Evolutionary conservation across 2,888 invertebrate genomes (phyloP), one percentile per base, ranked within the genome.

Genomic region (Morpho helenor): DNA sequence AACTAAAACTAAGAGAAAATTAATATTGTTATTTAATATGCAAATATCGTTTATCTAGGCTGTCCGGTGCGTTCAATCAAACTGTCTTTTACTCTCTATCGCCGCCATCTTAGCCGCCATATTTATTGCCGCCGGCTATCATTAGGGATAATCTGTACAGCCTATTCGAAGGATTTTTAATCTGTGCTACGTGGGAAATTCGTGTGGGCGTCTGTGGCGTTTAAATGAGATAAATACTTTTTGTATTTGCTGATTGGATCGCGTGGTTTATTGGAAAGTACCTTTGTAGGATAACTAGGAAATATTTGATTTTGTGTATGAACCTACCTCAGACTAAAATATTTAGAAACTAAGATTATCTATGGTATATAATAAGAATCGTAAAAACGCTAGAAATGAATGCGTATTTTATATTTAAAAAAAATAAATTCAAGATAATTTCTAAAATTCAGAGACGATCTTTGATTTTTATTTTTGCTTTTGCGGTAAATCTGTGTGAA

Each of bases 21-120:
- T 87, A 86, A 88, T 88, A 88, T 81, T 70, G 73, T 87, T 85
- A 84, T 88, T 87, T 82, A 88, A 79, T 87, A 89, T 88, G 88
- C 85, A 86, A 87, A 88, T 87, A 75, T 77, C 74, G 63, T 80
- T 85, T 88, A 87, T 88, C 86, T 80, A 62, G 66, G 71, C 79
- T 84, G 88, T 87, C 87, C 85, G 79, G 77, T 80, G 72, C 86
- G 86, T 84, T 89, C 88, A 87, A 88, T 89, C 88, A 89, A 84
- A 75, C 79, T 85, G 88, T 89, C 88, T 85, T 85, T 85, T 87
- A 84, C 73, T 62, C 70, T 74, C 71, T 87, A 87, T 88, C 87
- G 77, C 67, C 58, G 73, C 78, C 74, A 85, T 85, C 87, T 77
- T 71, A 68, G 79, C 80, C 75, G 79, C 77, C 80, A 76, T 63